Evolutionary conservation across 2,797 vertebrate species (phyloP).

Genomic region (Cryptoblepharus egeriae): DNA sequence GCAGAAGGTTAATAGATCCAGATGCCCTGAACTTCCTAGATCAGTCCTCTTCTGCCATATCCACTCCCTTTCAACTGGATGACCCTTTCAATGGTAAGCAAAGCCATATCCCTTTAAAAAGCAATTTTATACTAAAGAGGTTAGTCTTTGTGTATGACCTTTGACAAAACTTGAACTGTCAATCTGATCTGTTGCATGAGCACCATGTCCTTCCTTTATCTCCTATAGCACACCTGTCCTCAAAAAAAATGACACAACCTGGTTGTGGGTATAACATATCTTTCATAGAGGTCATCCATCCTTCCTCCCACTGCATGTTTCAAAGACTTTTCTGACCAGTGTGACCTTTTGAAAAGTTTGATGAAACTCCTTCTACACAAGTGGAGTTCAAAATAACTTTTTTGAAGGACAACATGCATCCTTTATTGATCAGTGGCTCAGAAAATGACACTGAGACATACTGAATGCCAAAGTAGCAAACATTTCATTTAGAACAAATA

Average conservation of each 20-base stretch:
- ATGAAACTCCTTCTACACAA: constrained; percentile 52
- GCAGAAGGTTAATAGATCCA: constrained; percentile 58
- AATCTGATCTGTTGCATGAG: constrained; percentile 54
- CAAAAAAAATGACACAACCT: constrained; percentile 58
- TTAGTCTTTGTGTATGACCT: constrained; percentile 51
- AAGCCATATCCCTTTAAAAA: constrained; percentile 59
- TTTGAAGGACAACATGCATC: constrained; percentile 38
- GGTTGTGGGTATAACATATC: constrained; percentile 53
- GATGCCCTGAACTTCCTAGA: constrained; percentile 53
- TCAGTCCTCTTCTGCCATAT: constrained; percentile 59
- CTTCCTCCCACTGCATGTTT: constrained; percentile 65
- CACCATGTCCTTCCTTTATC: constrained; percentile 60
- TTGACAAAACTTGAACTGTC: constrained; percentile 58
- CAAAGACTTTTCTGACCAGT: constrained; percentile 61
- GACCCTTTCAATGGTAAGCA: constrained; percentile 49
- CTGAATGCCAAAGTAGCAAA: constrained; percentile 50
- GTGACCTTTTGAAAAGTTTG: constrained; percentile 63
- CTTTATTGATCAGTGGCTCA: constrained; percentile 44
- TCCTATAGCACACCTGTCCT: constrained; percentile 51
- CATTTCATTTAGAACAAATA: constrained; percentile 16
- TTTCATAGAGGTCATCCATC: constrained; percentile 61
- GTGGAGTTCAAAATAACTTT: constrained; percentile 55
- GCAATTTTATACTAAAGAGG: constrained; percentile 60
- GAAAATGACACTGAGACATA: constrained; percentile 38
- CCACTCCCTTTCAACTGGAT: constrained; percentile 61